Evolutionary conservation across 2,113 vertebrate species (phyloP).

Genomic region (Calidris pugnax): DNA sequence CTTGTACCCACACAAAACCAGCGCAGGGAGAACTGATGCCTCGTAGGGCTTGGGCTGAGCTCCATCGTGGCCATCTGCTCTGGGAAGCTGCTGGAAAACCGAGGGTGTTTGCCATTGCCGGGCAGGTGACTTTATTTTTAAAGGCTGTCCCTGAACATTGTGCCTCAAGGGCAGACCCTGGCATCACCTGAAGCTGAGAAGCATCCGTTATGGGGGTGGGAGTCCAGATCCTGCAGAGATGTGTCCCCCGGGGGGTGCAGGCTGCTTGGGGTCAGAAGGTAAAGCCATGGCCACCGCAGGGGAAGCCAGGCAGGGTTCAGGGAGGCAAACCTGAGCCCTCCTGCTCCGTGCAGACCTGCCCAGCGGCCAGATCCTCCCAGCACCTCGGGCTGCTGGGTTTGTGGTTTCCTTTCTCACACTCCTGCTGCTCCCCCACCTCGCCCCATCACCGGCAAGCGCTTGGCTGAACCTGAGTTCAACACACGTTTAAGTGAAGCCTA

Average conservation of each 20-base stretch:
- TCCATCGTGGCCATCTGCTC: fast-evolving
- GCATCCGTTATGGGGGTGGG: fast-evolving
- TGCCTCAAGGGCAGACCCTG: not conserved
- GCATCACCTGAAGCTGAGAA: not conserved
- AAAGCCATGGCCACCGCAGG: not conserved
- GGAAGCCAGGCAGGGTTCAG: not conserved
- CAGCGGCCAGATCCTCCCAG: not conserved
- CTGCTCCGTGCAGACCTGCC: not conserved
- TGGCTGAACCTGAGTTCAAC: not conserved
- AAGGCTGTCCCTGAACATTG: not conserved
- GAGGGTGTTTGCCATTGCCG: fast-evolving
- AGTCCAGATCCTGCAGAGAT: not conserved
- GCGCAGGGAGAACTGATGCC: not conserved
- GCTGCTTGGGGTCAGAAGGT: not conserved
- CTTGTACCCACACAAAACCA: not conserved
- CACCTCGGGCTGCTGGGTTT: not conserved
- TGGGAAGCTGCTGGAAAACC: not conserved
- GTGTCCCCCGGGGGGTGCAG: not conserved
- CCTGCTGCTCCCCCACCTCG: not conserved
- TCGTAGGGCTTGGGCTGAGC: not conserved
- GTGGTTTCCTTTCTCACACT: slow-evolving; percentile 23
- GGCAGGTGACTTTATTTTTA: not conserved
- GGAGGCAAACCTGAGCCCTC: not conserved
- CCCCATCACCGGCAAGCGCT: not conserved
- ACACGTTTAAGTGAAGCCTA: not conserved